A percentile compares a stretch with the other conserved stretches of the same genome.
Conservation (phyloP, 2,888 invertebrate genomes). For the Isoperla grammatica region DNA sequence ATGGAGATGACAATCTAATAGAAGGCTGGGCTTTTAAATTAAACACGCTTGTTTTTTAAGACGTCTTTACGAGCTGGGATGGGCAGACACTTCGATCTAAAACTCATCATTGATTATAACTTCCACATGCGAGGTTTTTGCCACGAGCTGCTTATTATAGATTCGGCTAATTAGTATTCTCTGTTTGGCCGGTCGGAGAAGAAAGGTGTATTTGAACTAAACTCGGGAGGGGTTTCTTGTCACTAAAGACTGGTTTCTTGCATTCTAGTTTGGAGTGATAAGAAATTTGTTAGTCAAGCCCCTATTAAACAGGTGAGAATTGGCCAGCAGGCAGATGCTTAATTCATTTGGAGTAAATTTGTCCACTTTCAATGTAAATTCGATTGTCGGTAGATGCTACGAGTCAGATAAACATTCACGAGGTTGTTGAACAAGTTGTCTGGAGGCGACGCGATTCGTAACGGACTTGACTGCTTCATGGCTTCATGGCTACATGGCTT, state of each 20-base stretch:
- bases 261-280: neutral
- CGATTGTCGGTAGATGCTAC: constrained; percentile 22
- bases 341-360: constrained; percentile 22
- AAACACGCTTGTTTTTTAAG: neutral
- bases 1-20: constrained; percentile 20
- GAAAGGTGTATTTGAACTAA: too few species aligned
- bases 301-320: constrained; percentile 11
- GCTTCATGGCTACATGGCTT: too few species aligned
- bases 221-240: too few species aligned
- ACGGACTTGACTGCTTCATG: constrained; percentile 8
- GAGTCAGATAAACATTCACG: constrained; percentile 14
- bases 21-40: constrained; percentile 12
- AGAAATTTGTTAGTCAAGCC: constrained; percentile 2
- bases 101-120: neutral
- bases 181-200: too few species aligned
- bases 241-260: neutral
- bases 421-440: constrained; percentile 21
- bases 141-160: too few species aligned
- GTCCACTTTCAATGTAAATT: constrained; percentile 22
- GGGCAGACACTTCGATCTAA: neutral
- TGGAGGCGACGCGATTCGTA: constrained; percentile 2
- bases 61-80: neutral
- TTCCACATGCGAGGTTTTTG: too few species aligned
- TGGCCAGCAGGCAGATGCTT: constrained; percentile 20
- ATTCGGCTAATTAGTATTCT: too few species aligned